Base-by-base conservation (phyloP, 2,888 invertebrate genomes). In the Drosophila melanosoma region DNA sequence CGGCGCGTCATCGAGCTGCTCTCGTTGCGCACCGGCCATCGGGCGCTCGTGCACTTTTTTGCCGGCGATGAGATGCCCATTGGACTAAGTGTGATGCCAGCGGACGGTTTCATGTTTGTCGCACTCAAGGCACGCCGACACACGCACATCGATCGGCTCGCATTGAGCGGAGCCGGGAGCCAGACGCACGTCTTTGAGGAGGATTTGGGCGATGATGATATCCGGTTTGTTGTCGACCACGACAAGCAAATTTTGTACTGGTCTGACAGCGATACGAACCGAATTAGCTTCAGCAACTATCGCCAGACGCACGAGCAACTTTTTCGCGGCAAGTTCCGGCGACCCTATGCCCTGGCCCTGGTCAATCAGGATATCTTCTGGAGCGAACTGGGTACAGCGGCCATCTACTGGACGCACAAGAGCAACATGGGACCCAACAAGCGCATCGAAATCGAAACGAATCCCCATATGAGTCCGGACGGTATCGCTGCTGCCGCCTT, bases 281-380 rank as follows among this genome's bases (percentile, higher is more conserved):
- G 93, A 54, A 96, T 97, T 42, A 95, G 96, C 69, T 95, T 94
- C 76, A 94, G 95, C 10, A 95, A 95, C 69, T 94, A 95, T 32
- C 94, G 94, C 83, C 96, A 96, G 94, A 91, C 93, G 0, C 93
- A 93, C 1, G 91, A 93, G 8, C 93, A 94, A 67, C 92, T 91
- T 5, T 94, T 94, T 81, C 93, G 94, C 0, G 92, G 93, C 6
- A 91, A 94, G 1, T 90, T 94, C 0, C 93, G 93, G 0, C 92
- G 94, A 0, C 95, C 96, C 0, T 93, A 94, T 1, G 94, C 95
- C 40, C 80, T 97, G 45, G 94, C 96, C 0, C 90, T 95, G 3
- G 93, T 96, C 0, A 95, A 94, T n/a, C 93, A 94, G 12, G 95
- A 95, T 83, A 90, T 97, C 23, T 96, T 96, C 90, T 97, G 97